Base-by-base conservation (phyloP, 2,797 vertebrate species). In the Leptodactylus fallax region DNA sequence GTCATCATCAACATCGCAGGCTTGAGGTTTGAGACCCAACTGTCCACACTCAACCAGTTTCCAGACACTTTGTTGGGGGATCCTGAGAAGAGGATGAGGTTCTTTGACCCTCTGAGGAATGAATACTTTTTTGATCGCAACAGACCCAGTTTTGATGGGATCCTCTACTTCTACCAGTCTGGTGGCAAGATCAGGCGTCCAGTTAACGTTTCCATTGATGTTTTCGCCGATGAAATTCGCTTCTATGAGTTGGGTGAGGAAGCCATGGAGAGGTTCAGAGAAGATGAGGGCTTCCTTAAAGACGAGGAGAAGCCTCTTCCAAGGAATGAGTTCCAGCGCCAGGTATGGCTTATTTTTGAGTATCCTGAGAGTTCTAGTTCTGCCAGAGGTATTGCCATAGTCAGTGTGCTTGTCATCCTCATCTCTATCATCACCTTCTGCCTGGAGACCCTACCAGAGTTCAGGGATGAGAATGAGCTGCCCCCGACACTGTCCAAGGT, bases 311-410 rank as follows among this genome's bases (percentile, higher is more conserved):
- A 97, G 86, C 97, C 97, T 0, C 92, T 99, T 91, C 98, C 98
- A 0, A 91, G 93, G 88, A 96, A 96, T 0, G 97, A 97, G 91
- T 98, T 99, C 91, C 98, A 99, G 92, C 97, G 98, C 77, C 98
- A 99, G 91, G 97, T 99, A n/a, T 99, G 98, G 98, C 96, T 99
- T 19, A 97, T 99, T 53, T 99, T 99, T 8, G 98, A 99, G 90
- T 99, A 99, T 23, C 98, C 98, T 0, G 98, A 99, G 88, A 99
- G 98, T 90, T 99, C 98, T 0, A 96, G 95, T 23, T 96, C 98
- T 0, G 98, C 98, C 0, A 94, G 98, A 1, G 97, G 96, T 88
- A 97, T 99, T 9, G 98, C 98, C 91, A 99, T 99, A 9, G 98
- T 99, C 71, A 99, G 98, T 0, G 98, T 99, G 16, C 91, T 99